Conservation (phyloP, 2,113 vertebrate genomes). For the Dolichotis patagonum region DNA sequence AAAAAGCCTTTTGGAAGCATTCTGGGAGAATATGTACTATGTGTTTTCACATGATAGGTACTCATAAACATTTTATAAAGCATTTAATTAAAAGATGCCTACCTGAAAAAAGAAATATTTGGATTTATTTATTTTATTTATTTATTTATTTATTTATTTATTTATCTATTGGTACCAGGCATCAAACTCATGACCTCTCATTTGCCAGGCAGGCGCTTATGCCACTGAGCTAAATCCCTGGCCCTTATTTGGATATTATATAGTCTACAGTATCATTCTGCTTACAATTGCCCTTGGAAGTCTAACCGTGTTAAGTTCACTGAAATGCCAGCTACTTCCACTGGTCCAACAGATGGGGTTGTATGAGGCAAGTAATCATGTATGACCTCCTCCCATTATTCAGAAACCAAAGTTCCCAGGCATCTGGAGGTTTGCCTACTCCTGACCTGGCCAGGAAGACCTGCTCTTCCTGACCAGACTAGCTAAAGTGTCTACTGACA, state of each 20-base stretch:
- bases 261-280: background rate
- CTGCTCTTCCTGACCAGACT: background rate
- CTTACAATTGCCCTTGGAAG: background rate
- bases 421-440: background rate
- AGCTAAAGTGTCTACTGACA: background rate
- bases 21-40: background rate
- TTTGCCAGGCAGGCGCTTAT: too few species aligned
- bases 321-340: background rate
- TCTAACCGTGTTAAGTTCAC: background rate
- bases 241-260: background rate
- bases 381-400: background rate
- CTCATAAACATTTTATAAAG: background rate
- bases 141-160: too few species aligned
- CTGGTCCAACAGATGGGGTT: background rate
- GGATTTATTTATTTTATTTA: too few species aligned
- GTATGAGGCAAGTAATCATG: background rate
- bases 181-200: background rate
- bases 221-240: too few species aligned
- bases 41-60: background rate
- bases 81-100: conserved; percentile 12
- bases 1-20: background rate
- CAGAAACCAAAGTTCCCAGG: background rate
- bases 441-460: background rate
- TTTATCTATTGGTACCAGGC: too few species aligned
- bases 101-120: background rate